Evolutionary conservation across 2,113 vertebrate species (phyloP).

Genomic region (Hymenochirus boettgeri): DNA sequence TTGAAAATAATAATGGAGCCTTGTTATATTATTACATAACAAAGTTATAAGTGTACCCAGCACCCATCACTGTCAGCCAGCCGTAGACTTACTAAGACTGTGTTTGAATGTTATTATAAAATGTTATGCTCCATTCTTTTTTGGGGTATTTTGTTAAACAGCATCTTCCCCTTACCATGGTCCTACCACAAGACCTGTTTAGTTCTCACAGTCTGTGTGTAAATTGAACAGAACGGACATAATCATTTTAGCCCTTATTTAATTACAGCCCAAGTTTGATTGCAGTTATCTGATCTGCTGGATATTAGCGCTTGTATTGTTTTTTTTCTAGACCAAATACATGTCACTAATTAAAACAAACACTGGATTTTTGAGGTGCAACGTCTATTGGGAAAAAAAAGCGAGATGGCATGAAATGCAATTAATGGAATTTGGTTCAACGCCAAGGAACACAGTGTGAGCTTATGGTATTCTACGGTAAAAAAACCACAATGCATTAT

Average conservation of each 20-base stretch:
- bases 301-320: constrained; percentile 12
- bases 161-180: not conserved
- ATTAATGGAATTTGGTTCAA: constrained; percentile 62
- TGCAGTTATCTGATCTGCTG: constrained; percentile 3
- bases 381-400: constrained; percentile 46
- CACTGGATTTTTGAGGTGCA: constrained; percentile 59
- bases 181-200: not conserved
- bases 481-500: constrained; percentile 45
- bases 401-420: constrained; percentile 61
- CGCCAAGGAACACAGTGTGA: constrained; percentile 59
- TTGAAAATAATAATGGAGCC: too few relatives aligned
- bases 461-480: constrained; percentile 56
- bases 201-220: not conserved
- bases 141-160: not conserved
- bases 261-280: not conserved
- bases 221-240: constrained; percentile 7
- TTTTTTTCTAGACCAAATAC: constrained; percentile 49
- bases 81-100: too few relatives aligned
- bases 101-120: not conserved
- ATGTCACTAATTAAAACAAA: constrained; percentile 62
- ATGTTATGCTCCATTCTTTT: not conserved
- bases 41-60: too few relatives aligned
- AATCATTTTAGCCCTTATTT: constrained; percentile 38
- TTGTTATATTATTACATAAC: too few relatives aligned
- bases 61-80: too few relatives aligned